phyloP scores from a whole-genome alignment of 1,140 invertebrate species.

The Aethina tumida region DNA sequence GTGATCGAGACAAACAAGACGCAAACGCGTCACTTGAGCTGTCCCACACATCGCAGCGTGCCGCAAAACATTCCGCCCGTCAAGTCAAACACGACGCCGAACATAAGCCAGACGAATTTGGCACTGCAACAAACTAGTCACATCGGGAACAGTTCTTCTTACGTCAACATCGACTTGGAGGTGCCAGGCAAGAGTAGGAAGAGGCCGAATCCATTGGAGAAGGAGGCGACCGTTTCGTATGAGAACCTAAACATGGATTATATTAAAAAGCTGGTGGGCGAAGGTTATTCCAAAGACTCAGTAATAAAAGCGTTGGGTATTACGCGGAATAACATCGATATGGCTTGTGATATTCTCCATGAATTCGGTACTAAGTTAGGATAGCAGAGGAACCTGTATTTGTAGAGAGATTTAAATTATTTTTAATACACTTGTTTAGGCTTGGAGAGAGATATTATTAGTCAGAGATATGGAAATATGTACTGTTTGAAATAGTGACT shows the following conservation, averaged over 20 bases:
- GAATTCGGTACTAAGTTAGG: conserved; percentile 70
- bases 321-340: conserved; percentile 83
- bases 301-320: conserved; percentile 85
- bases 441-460: no score
- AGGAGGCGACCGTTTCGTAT: conserved; percentile 46
- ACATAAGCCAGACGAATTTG: conserved; percentile 23
- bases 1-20: conserved; percentile 26
- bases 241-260: conserved; percentile 89
- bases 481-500: no score
- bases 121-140: conserved; percentile 4
- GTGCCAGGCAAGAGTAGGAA: conserved; percentile 24
- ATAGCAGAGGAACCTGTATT: conserved; percentile 22
- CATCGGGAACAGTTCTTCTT: conserved; percentile 10
- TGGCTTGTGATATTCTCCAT: conserved; percentile 91
- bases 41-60: conserved; percentile 25
- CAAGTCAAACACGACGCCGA: conserved; percentile 34
- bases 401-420: no score
- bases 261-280: conserved; percentile 73
- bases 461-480: no score
- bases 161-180: conserved; percentile 27
- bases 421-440: no score
- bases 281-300: conserved; percentile 81
- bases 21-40: conserved; percentile 29
- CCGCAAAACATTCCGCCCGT: conserved; percentile 22
- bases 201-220: conserved; percentile 27